Evolutionary conservation across 2,797 vertebrate species (phyloP).

Genomic region (Rhodeus uyekii): DNA sequence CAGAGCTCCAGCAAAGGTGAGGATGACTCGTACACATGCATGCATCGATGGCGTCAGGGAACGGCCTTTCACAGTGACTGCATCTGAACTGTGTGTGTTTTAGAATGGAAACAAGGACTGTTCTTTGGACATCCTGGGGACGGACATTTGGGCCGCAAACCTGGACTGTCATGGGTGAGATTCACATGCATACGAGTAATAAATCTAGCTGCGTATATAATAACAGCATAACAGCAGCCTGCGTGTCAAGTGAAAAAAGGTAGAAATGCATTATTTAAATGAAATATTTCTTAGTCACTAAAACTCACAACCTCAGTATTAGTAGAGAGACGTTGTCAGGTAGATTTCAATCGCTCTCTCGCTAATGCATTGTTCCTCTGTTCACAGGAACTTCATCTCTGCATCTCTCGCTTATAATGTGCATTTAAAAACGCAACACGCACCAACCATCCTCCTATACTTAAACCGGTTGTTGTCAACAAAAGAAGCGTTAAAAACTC

Average conservation of each 20-base stretch:
- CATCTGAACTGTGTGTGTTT: constrained; percentile 34
- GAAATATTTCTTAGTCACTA: too few relatives aligned
- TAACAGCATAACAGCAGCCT: not conserved
- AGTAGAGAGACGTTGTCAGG: too few relatives aligned
- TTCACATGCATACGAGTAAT: not conserved
- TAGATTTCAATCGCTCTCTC: too few relatives aligned
- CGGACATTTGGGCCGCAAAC: constrained; percentile 98
- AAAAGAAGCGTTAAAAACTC: too few relatives aligned
- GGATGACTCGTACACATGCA: not conserved
- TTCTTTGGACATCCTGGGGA: constrained; percentile 92
- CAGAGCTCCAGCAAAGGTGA: constrained; percentile 77
- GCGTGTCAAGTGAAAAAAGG: too few relatives aligned
- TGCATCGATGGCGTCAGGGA: too few relatives aligned
- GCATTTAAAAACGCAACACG: not conserved
- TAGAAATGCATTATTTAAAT: too few relatives aligned
- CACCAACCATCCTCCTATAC: not conserved
- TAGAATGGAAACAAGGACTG: constrained; percentile 93
- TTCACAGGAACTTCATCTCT: too few relatives aligned
- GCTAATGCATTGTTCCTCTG: too few relatives aligned
- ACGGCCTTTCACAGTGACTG: too few relatives aligned
- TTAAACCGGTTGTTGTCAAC: too few relatives aligned
- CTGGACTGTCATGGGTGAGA: constrained; percentile 90
- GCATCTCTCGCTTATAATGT: not conserved
- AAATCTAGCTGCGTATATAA: not conserved
- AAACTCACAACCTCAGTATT: too few relatives aligned